Base-by-base conservation (phyloP, 2,797 vertebrate genomes). In the Paguma larvata region DNA sequence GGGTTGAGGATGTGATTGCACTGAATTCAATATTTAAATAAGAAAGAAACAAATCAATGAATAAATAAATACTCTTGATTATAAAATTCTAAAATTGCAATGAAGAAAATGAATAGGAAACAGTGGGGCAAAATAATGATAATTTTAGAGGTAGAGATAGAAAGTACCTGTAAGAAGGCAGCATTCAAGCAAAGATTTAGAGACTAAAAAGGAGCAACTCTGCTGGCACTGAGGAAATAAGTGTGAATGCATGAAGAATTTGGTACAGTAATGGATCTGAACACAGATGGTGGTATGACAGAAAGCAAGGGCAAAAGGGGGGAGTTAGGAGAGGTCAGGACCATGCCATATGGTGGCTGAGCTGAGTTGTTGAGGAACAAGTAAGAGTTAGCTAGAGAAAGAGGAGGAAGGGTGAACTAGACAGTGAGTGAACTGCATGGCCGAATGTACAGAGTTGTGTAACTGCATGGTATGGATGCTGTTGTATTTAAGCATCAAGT, bases 1-100 rank as follows among this genome's bases (percentile, higher is more conserved):
- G 41, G 65, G 27, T 73, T 92, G 62, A 94, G 23, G 41, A 73
- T 62, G 44, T 87, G 21, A 62, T 89, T 96, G 78, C 67, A 34
- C 88, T 30, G 72, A 38, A 82, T 78, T 78, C 65, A 94, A 80
- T 53, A 34, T 41, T 72, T 82, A 93, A 92, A 38, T 19, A 32
- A 44, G 25, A 86, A 73, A 44, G 19, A 77, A 67, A 84, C 9
- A 46, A 91, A 44, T 25, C 48, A 53, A 51, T n/a, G 41, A 30
- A 53, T 73, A 46, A 46, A 63, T 38, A 73, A 46, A 34, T 62
- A 32, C 41, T 10, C 13, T 44, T 92, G 38, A 10, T 70, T 73
- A 87, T 72, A 84, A 77, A 77, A 48, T 63, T 96, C 62, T 86
- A 48, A 89, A 27, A 34, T 46, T 75, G 5, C 6, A 51, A 1